Conservation (phyloP, 2,797 vertebrate genomes). For the Fistularia commersonii region DNA sequence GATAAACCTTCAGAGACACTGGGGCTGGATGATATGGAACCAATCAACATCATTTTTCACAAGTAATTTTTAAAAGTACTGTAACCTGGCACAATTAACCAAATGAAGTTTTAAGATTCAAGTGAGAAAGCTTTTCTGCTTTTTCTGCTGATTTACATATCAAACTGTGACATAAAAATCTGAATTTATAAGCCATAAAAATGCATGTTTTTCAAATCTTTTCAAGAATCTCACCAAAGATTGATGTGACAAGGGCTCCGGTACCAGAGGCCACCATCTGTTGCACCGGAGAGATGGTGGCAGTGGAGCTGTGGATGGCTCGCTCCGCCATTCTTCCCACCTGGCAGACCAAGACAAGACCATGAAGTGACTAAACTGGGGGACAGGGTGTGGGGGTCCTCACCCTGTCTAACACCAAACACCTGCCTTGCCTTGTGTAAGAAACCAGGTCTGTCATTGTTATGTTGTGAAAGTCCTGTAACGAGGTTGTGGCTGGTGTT, state of each 20-base stretch:
- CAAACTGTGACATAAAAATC: neutral
- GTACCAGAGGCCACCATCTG: conserved; percentile 94
- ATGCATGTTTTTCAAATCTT: neutral
- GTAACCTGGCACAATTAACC: too few species aligned
- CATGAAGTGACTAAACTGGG: conserved; percentile 11
- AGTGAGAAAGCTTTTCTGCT: too few species aligned
- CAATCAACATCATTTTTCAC: too few species aligned
- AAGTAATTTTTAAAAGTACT: too few species aligned
- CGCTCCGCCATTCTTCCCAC: conserved; percentile 80
- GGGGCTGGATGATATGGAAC: too few species aligned
- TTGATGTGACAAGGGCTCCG: conserved; percentile 88
- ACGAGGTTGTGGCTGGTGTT: too few species aligned
- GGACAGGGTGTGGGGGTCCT: neutral
- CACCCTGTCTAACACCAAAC: neutral
- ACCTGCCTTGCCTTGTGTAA: too few species aligned
- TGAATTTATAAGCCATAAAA: neutral
- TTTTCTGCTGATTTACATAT: too few species aligned
- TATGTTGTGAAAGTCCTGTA: too few species aligned
- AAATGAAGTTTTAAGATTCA: too few species aligned
- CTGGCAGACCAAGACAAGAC: conserved; percentile 50
- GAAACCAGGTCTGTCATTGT: too few species aligned
- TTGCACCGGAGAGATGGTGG: conserved; percentile 88
- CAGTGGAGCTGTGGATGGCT: conserved; percentile 25
- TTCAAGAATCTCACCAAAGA: conserved; percentile 83
- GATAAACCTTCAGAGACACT: too few species aligned